Evolutionary conservation across 2,888 invertebrate species (phyloP), one percentile per base, ranked within the genome.

Genomic region (Himalopsyche kuldschensis): DNA sequence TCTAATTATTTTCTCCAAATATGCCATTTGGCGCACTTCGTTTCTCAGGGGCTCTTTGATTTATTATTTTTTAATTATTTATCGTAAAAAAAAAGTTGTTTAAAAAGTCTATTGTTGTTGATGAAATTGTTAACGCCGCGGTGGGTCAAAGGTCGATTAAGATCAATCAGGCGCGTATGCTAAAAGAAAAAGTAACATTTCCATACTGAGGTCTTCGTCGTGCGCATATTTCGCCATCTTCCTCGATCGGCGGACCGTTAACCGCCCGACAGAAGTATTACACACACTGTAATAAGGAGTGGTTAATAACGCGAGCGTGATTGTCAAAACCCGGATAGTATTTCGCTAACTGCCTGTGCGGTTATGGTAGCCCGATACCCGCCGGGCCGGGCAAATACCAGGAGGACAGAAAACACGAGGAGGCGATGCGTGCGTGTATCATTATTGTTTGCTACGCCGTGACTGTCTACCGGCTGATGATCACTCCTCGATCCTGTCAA

Each of bases 301-400:
- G 76, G 78, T 79, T 84, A 86, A 86, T 85, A 83, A 84, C 79
- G 79, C 75, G 79, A 75, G 80, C 86, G 86, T 86, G 86, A 86
- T 83, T 82, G 84, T 83, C 85, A 85, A 85, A 86, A 85, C 82
- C 86, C 84, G 86, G 86, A 85, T 85, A 84, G 83, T 83, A 77
- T 85, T 82, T 84, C 84, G 80, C 84, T 82, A 81, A 84, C 84
- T 84, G 32, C 79, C 81, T 55, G 82, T 81, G 86, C 84, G 85
- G 85, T 81, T 82, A 82, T 85, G 84, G 84, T 79, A 81, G 84
- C 85, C 84, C 82, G 78, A 69, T 79, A 82, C 82, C 79, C 77
- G 78, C 55, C 41, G 79, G 79, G 69, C 31, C 69, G 8, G 31
- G 75, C 81, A 75, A 85, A 84, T 85, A 84, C 85, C 85, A 76